phyloP scores from a whole-genome alignment of 2,888 invertebrate genomes.

The Asteroscopus sphinx region DNA sequence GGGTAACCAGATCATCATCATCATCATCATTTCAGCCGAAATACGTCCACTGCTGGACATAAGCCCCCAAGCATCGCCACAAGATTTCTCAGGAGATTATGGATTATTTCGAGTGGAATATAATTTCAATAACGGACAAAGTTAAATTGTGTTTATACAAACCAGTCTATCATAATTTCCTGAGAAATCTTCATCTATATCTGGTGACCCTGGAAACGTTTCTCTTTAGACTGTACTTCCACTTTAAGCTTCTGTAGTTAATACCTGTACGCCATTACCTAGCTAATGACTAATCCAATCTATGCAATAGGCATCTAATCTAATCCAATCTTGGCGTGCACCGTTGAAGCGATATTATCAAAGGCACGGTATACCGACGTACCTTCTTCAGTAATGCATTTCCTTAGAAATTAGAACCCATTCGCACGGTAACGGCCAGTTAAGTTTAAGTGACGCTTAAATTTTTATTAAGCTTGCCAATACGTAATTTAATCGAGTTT shows the following conservation, averaged over 20 bases:
- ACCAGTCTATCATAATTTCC: too few relatives aligned
- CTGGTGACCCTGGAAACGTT: too few relatives aligned
- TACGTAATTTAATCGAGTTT: not conserved
- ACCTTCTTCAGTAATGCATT: slow-evolving; percentile 28
- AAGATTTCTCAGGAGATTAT: too few relatives aligned
- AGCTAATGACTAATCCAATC: slow-evolving; percentile 18
- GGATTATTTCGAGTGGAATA: too few relatives aligned
- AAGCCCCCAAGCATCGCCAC: too few relatives aligned
- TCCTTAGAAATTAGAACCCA: slow-evolving; percentile 26
- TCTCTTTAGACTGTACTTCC: too few relatives aligned
- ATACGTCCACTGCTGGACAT: too few relatives aligned
- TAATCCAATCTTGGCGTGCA: slow-evolving; percentile 30
- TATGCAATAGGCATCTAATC: slow-evolving; percentile 18
- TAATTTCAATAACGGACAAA: too few relatives aligned
- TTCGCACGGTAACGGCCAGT: slow-evolving; percentile 30
- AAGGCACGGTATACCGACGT: not conserved
- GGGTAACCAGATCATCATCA: too few relatives aligned
- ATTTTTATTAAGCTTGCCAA: slow-evolving; percentile 10
- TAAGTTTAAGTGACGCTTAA: slow-evolving; percentile 29
- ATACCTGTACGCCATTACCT: not conserved
- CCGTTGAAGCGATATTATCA: slow-evolving; percentile 26
- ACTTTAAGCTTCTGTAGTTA: not conserved
- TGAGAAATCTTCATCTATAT: too few relatives aligned
- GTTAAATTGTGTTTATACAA: too few relatives aligned
- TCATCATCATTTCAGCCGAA: too few relatives aligned